Conservation (phyloP, 1,140 invertebrate species). For the Spodoptera frugiperda region DNA sequence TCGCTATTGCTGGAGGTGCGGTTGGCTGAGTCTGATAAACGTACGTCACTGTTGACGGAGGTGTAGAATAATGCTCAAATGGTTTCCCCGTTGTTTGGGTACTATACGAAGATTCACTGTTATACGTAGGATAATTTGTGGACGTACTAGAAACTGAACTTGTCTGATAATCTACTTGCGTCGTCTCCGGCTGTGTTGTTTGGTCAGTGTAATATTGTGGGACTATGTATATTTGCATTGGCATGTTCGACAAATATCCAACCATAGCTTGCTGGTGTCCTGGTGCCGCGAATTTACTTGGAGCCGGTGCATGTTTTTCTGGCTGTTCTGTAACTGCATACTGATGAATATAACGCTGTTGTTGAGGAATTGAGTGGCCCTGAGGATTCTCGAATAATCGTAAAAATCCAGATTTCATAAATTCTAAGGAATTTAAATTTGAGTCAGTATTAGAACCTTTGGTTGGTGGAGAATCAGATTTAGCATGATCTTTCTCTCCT, state of each 20-base stretch:
- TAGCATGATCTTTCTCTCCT: slow-evolving; percentile 65
- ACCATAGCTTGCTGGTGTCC: slow-evolving; percentile 68
- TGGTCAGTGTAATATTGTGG: slow-evolving; percentile 77
- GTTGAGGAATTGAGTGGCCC: slow-evolving; percentile 40
- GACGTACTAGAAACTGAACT: slow-evolving; percentile 51
- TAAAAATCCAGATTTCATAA: slow-evolving; percentile 70
- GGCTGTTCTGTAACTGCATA: slow-evolving; percentile 77
- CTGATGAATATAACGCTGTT: slow-evolving; percentile 74
- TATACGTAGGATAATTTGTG: slow-evolving; percentile 64
- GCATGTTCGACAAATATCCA: slow-evolving; percentile 77
- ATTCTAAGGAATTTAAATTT: slow-evolving; percentile 63
- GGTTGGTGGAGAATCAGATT: slow-evolving; percentile 53
- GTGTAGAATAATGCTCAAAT: slow-evolving; percentile 62
- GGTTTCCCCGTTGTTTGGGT: slow-evolving; percentile 67
- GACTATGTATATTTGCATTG: slow-evolving; percentile 80
- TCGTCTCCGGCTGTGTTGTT: slow-evolving; percentile 56
- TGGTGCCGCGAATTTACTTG: slow-evolving; percentile 62
- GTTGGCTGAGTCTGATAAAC: slow-evolving; percentile 69
- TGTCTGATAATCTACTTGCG: slow-evolving; percentile 43
- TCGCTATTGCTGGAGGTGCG: slow-evolving; percentile 61
- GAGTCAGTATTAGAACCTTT: slow-evolving; percentile 48
- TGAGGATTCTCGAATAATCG: slow-evolving; percentile 63
- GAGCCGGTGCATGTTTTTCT: slow-evolving; percentile 57
- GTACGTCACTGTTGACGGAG: slow-evolving; percentile 66
- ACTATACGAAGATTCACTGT: slow-evolving; percentile 64